These are phyloP conservation scores for Typhlichthys subterraneus DNA, from an alignment of 2,797 vertebrate species.

Conservation along the genomic window DNA sequence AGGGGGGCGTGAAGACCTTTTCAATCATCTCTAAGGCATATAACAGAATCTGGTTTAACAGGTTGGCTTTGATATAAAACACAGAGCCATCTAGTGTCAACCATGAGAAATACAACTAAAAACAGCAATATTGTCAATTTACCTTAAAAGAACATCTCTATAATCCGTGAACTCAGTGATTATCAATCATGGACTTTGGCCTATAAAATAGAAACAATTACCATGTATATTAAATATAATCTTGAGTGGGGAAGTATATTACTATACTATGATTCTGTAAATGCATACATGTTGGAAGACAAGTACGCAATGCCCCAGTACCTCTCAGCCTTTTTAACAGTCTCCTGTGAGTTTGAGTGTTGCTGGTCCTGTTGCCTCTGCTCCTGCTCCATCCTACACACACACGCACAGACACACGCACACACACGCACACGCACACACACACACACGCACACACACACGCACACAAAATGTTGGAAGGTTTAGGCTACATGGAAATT, in stretches of 20 bases:
- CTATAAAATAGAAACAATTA: slow-evolving; percentile 46
- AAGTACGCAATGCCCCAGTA: slow-evolving; percentile 28
- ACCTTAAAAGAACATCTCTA: slow-evolving; percentile 36
- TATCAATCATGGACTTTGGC: slow-evolving; percentile 69
- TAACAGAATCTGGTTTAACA: background rate
- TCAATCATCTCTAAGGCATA: too few relatives aligned
- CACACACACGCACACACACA: slow-evolving; percentile 21
- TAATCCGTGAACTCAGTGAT: slow-evolving; percentile 58
- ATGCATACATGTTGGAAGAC: background rate
- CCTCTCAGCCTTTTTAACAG: slow-evolving; percentile 70
- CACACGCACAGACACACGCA: background rate
- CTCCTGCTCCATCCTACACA: slow-evolving; percentile 77
- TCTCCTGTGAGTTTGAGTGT: slow-evolving; percentile 57
- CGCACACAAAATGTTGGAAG: slow-evolving; percentile 19
- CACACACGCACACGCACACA: background rate
- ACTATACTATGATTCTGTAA: background rate
- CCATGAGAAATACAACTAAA: slow-evolving; percentile 24
- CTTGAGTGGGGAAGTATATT: background rate
- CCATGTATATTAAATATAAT: background rate
- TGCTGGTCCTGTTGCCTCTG: slow-evolving; percentile 65
- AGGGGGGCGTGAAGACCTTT: too few relatives aligned
- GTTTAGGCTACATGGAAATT: background rate
- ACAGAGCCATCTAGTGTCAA: slow-evolving; percentile 31
- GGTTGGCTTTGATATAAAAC: background rate
- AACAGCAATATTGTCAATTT: slow-evolving; percentile 11